phyloP scores from a whole-genome alignment of 1,140 invertebrate species.

The Drosophila quadrilineata region DNA sequence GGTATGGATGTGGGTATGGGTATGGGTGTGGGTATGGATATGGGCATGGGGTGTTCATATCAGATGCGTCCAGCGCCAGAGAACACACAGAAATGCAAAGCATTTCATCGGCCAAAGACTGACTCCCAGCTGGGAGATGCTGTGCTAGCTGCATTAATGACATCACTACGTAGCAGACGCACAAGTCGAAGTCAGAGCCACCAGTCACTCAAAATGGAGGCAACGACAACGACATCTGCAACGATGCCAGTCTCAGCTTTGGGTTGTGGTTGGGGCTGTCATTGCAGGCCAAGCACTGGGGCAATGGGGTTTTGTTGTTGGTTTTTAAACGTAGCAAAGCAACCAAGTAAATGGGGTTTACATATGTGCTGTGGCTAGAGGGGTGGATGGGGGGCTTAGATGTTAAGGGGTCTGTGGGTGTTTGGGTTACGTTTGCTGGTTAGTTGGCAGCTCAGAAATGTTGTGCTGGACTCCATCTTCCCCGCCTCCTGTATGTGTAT shows the following conservation, averaged over 20 bases:
- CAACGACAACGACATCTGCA: constrained; percentile 18
- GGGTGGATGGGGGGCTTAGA: no score
- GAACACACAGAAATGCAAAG: constrained; percentile 52
- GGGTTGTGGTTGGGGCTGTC: constrained; percentile 41
- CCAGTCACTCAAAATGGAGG: constrained; percentile 67
- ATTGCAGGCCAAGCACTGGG: constrained; percentile 25
- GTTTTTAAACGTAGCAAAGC: not conserved
- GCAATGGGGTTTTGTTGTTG: constrained; percentile 10
- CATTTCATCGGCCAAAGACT: constrained; percentile 32
- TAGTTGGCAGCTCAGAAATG: constrained; percentile 31
- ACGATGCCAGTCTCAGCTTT: constrained; percentile 35
- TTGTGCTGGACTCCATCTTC: no score
- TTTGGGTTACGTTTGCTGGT: constrained; percentile 5
- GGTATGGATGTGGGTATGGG: no score
- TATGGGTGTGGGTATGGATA: no score
- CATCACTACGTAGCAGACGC: constrained; percentile 42
- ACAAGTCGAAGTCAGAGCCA: constrained; percentile 70
- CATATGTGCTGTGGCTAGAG: not conserved
- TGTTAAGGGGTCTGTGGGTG: no score
- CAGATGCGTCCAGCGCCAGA: constrained; percentile 50
- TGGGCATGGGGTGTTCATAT: constrained; percentile 25
- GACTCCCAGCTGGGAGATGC: constrained; percentile 14
- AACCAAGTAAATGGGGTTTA: not conserved
- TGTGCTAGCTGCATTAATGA: constrained; percentile 73
- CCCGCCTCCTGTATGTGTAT: constrained; percentile 32